These are phyloP conservation scores for Ataeniobius toweri DNA, from an alignment of 2,797 vertebrate genomes.

Conservation along the genomic window DNA sequence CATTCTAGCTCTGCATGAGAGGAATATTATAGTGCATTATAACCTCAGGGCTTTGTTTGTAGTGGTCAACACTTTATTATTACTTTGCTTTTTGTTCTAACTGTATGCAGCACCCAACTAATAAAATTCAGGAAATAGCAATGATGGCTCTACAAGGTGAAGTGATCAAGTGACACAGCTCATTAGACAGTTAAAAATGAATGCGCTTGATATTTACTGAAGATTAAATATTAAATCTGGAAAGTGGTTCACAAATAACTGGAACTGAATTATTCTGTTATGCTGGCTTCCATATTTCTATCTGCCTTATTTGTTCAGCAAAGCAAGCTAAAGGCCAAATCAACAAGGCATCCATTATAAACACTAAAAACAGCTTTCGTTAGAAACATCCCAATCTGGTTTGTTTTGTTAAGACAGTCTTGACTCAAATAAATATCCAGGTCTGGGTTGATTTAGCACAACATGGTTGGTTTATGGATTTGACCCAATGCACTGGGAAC, in stretches of 20 bases:
- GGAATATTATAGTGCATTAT: conserved; percentile 28
- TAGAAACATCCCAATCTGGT: too few relatives aligned
- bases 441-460: too few relatives aligned
- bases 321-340: too few relatives aligned
- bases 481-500: too few relatives aligned
- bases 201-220: too few relatives aligned
- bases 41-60: conserved; percentile 30
- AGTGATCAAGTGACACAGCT: not conserved
- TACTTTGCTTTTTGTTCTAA: conserved; percentile 6
- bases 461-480: too few relatives aligned
- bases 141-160: not conserved
- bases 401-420: too few relatives aligned
- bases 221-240: not conserved
- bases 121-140: not conserved
- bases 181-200: not conserved
- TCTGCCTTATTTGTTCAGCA: not conserved
- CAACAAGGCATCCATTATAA: too few relatives aligned
- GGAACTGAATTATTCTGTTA: not conserved
- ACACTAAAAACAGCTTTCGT: too few relatives aligned
- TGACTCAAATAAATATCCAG: too few relatives aligned
- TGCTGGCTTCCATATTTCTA: not conserved
- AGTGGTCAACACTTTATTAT: conserved; percentile 21
- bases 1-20: conserved; percentile 19
- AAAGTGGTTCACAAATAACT: not conserved
- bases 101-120: not conserved